Conservation (phyloP, 1,140 invertebrate genomes). For the Drosophila grimshawi region DNA sequence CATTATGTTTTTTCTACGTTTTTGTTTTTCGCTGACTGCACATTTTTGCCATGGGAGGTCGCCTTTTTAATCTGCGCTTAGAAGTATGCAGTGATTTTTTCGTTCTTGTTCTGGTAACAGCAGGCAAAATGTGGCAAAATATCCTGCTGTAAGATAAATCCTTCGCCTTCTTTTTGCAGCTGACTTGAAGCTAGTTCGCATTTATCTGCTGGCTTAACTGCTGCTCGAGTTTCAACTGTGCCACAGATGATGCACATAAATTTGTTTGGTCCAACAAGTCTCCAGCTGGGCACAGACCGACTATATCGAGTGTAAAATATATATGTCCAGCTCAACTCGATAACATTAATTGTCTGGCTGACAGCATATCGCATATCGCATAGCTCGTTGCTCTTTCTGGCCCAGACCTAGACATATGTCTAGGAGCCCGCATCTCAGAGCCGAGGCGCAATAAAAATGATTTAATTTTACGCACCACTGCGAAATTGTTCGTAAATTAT, state of each 20-base stretch:
- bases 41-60: slow-evolving; percentile 23
- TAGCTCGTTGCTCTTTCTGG: neutral
- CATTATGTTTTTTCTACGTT: slow-evolving; percentile 27
- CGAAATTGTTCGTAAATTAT: slow-evolving; percentile 49
- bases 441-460: slow-evolving; percentile 72
- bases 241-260: slow-evolving; percentile 58
- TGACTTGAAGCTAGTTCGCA: slow-evolving; percentile 59
- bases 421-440: slow-evolving; percentile 9
- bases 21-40: slow-evolving; percentile 29
- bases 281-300: slow-evolving; percentile 16
- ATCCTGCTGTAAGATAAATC: neutral
- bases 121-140: slow-evolving; percentile 9
- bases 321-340: slow-evolving; percentile 52
- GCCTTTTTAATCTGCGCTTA: slow-evolving; percentile 62
- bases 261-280: slow-evolving; percentile 16
- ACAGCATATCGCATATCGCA: slow-evolving; percentile 25
- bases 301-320: slow-evolving; percentile 50
- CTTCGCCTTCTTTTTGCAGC: slow-evolving; percentile 1
- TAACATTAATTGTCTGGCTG: slow-evolving; percentile 66
- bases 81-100: slow-evolving; percentile 45
- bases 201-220: slow-evolving; percentile 46
- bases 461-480: slow-evolving; percentile 75
- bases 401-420: slow-evolving; percentile 8
- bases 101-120: slow-evolving; percentile 8
- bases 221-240: slow-evolving; percentile 37